Evolutionary conservation across 2,888 invertebrate species (phyloP).

Genomic region (Epinotia nisella): DNA sequence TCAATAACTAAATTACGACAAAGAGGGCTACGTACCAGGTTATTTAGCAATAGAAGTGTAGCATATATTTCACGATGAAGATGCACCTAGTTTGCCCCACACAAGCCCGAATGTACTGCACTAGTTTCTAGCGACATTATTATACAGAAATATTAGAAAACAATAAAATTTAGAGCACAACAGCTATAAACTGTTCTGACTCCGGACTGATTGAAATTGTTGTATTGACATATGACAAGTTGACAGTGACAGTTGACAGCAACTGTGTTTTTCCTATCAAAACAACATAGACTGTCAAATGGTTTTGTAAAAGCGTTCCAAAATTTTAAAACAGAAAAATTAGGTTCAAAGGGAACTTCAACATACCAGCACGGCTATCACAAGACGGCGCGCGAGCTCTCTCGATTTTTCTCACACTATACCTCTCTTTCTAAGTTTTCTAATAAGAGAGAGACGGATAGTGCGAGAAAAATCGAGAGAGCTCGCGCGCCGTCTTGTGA

Average conservation of each 20-base stretch:
- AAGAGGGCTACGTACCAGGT: slow-evolving; percentile 1
- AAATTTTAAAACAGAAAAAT: not conserved
- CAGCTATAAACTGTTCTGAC: not conserved
- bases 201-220: not conserved
- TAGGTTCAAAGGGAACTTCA: too few species aligned
- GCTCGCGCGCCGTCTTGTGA: too few species aligned
- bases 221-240: not conserved
- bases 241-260: slow-evolving; percentile 1
- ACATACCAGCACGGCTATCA: too few species aligned
- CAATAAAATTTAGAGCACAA: not conserved
- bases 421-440: too few species aligned
- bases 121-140: slow-evolving; percentile 15
- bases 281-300: not conserved
- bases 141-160: slow-evolving; percentile 5
- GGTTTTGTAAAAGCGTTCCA: not conserved
- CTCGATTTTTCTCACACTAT: too few species aligned
- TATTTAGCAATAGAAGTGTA: not conserved
- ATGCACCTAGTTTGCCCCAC: slow-evolving; percentile 7
- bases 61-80: slow-evolving; percentile 7
- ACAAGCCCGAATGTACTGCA: not conserved
- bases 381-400: too few species aligned
- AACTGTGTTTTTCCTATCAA: slow-evolving; percentile 9
- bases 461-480: too few species aligned
- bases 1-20: slow-evolving; percentile 25
- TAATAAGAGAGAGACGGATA: too few species aligned